These are phyloP conservation scores for Caretta caretta DNA, from an alignment of 2,113 vertebrate genomes.

Conservation along the genomic window DNA sequence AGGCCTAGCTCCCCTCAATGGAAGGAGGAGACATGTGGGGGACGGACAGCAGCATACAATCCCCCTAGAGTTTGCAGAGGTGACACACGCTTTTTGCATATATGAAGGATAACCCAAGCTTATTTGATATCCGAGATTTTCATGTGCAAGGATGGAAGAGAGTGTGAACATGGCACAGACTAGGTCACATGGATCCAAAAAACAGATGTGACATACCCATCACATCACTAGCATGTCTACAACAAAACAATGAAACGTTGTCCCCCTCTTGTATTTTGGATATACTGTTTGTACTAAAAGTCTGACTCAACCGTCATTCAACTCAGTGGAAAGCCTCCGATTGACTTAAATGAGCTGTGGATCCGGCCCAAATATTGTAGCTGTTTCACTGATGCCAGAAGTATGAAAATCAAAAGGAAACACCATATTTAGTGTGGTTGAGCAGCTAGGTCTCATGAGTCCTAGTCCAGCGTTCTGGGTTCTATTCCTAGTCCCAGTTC, in stretches of 20 bases:
- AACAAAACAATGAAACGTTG: background rate
- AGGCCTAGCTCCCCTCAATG: background rate
- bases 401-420: background rate
- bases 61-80: background rate
- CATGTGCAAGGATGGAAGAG: background rate
- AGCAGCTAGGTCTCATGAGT: background rate
- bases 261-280: background rate
- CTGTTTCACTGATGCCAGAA: background rate
- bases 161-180: background rate
- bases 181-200: background rate
- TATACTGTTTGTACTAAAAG: background rate
- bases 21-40: background rate
- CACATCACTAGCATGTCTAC: background rate
- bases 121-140: background rate
- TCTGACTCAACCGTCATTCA: background rate
- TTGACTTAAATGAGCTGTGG: background rate
- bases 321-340: background rate
- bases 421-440: background rate
- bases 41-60: background rate
- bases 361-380: background rate
- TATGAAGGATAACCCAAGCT: background rate
- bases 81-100: background rate
- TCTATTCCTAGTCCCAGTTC: background rate
- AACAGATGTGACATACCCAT: accelerated
- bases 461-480: background rate